Evolutionary conservation across 2,797 vertebrate genomes (phyloP), one percentile per base, ranked within the genome.

Genomic region (Pterois miles): DNA sequence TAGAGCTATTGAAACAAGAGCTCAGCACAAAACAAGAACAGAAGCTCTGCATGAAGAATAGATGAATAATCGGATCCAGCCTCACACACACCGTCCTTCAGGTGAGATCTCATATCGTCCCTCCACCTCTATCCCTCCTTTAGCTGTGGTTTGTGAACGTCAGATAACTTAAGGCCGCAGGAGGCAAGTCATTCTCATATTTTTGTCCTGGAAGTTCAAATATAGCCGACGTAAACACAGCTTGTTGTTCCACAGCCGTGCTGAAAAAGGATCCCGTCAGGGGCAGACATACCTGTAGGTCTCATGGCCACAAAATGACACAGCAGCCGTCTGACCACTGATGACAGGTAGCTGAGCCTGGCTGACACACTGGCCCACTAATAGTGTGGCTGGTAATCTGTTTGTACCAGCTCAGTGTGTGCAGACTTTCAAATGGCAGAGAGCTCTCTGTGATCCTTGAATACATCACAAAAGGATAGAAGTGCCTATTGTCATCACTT

Each of bases 341-440:
- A 81, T 90, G 87, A 87, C 74, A 74, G 67, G 76, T 31, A 72
- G 50, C 76, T 84, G 71, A 84, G 78, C 81, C 69, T 0, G 62
- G 64, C 80, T 86, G 89, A 93, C 90, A 92, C 91, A 91, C 70
- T 7, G 84, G 27, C 81, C 86, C 90, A 84, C 88, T 93, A 91
- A 94, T 87, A 85, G 80, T 58, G 73, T 8, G 63, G 74, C 72
- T 18, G 83, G 48, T 94, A 87, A 94, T 92, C 80, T 94, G 93
- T 94, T 93, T 94, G 92, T 90, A 91, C 77, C 82, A n/a, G 81
- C 81, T 91, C 83, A 78, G 31, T 89, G 89, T 88, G 70, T 77
- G 83, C 65, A 83, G 76, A 66, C 71, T 83, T 82, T 88, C 78
- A 83, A 74, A 81, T 2, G 18, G 76, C 53, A 16, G n/a, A 56